Evolutionary conservation across 2,888 invertebrate genomes (phyloP).

Genomic region (Ceraclea dissimilis): DNA sequence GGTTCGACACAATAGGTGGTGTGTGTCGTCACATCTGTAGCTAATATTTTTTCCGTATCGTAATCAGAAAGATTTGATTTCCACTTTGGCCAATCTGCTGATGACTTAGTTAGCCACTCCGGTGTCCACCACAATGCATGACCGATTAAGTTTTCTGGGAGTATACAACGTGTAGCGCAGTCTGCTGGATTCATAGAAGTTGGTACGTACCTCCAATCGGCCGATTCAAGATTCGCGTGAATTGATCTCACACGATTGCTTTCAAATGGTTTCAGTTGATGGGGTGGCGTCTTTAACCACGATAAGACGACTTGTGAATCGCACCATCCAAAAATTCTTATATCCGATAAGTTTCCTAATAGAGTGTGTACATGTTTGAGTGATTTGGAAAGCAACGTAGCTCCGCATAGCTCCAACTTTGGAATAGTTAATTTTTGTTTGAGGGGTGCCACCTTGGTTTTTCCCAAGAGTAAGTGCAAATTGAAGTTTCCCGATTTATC

Average conservation of each 20-base stretch:
- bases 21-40: not conserved
- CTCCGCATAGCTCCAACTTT: not conserved
- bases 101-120: not conserved
- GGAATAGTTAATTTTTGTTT: conserved; percentile 3
- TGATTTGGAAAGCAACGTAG: not conserved
- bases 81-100: not conserved
- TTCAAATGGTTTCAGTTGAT: not conserved
- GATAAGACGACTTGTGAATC: conserved; percentile 3
- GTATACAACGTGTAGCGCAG: not conserved
- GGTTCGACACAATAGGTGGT: not conserved
- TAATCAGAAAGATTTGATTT: not conserved
- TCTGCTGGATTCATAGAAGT: not conserved
- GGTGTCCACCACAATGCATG: conserved; percentile 3
- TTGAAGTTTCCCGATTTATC: not conserved
- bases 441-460: not conserved
- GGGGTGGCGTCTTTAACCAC: not conserved
- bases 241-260: not conserved
- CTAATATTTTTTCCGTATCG: not conserved
- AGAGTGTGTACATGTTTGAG: not conserved
- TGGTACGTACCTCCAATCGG: not conserved
- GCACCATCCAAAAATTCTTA: not conserved
- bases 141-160: not conserved
- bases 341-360: not conserved
- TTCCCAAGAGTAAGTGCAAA: not conserved
- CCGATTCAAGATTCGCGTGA: not conserved